A percentile compares a stretch with the other conserved stretches of the same genome.
These are phyloP conservation scores for Guaruba guarouba DNA, from an alignment of 2,113 vertebrate species.

Conservation along the genomic window DNA sequence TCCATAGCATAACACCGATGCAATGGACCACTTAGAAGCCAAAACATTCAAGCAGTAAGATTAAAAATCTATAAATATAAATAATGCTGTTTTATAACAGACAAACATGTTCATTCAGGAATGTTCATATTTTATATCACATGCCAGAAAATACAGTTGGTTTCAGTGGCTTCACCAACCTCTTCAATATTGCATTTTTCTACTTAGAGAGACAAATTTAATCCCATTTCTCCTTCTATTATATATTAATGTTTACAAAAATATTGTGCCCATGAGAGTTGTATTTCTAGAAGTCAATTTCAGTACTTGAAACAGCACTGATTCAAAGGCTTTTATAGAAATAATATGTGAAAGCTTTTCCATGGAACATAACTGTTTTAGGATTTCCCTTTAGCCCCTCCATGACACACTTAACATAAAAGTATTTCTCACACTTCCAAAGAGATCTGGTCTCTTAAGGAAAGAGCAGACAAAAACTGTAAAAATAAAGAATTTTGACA, in stretches of 20 bases:
- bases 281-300: conserved; percentile 37
- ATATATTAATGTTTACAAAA: conserved; percentile 45
- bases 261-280: background rate
- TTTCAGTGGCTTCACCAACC: background rate
- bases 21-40: background rate
- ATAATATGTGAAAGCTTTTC: background rate
- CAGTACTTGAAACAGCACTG: conserved; percentile 15
- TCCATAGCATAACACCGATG: background rate
- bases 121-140: background rate
- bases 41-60: background rate
- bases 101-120: background rate
- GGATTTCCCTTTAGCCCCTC: conserved; percentile 18
- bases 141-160: background rate
- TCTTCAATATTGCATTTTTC: background rate
- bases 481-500: conserved; percentile 21
- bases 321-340: conserved; percentile 30
- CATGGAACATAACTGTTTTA: background rate
- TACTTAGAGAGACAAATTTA: background rate
- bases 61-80: background rate
- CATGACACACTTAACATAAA: background rate
- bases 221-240: background rate
- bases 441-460: background rate
- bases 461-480: conserved; percentile 6
- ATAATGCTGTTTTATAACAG: background rate
- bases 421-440: conserved; percentile 16